These are phyloP conservation scores for Phenacoccus solenopsis DNA, from an alignment of 1,140 invertebrate species.

Conservation along the genomic window DNA sequence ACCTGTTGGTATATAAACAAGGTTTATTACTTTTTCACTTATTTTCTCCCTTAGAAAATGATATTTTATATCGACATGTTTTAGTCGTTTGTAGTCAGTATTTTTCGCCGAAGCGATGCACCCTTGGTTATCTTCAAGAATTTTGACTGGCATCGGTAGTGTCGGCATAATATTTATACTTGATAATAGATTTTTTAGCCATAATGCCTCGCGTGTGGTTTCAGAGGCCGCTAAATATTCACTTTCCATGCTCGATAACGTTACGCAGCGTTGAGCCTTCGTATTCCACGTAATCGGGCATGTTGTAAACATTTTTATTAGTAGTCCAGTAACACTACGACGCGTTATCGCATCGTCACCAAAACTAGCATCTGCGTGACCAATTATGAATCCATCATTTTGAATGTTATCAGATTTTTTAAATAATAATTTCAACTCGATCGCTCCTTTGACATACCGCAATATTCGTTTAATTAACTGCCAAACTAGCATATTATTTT, in stretches of 20 bases:
- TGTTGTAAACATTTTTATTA: slow-evolving; percentile 24
- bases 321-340: slow-evolving; percentile 31
- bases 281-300: slow-evolving; percentile 29
- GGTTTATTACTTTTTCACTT: slow-evolving; percentile 4
- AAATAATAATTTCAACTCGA: slow-evolving; percentile 25
- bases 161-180: too few relatives aligned
- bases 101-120: neutral
- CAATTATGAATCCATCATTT: neutral
- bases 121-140: slow-evolving; percentile 20
- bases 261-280: slow-evolving; percentile 31
- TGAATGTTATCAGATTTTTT: slow-evolving; percentile 23
- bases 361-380: slow-evolving; percentile 32
- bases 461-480: slow-evolving; percentile 27
- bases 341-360: slow-evolving; percentile 28
- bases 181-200: neutral
- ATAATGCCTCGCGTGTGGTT: slow-evolving; percentile 31
- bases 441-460: slow-evolving; percentile 28
- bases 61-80: slow-evolving; percentile 23
- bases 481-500: slow-evolving; percentile 26
- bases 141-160: neutral
- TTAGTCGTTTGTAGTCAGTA: neutral
- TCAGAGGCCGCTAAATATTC: slow-evolving; percentile 35
- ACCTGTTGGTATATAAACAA: slow-evolving; percentile 14
- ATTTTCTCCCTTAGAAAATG: slow-evolving; percentile 22
- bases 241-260: slow-evolving; percentile 32